phyloP scores from a whole-genome alignment of 1,140 invertebrate species.

The Callitettix versicolor region DNA sequence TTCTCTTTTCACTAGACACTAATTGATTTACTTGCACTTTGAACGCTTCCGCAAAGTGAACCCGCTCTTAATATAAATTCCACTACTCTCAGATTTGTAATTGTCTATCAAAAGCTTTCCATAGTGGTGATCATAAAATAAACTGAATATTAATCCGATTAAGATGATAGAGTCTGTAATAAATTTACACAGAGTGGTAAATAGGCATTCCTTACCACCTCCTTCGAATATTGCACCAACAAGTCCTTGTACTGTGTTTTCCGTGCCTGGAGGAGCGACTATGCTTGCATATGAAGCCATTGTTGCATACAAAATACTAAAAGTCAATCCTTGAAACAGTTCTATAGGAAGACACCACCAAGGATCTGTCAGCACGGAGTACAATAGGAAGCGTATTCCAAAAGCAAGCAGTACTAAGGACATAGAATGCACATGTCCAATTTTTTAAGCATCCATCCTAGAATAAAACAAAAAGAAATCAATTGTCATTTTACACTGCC shows the following conservation, averaged over 20 bases:
- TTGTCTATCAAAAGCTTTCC: background rate
- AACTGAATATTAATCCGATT: background rate
- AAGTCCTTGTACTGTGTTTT: slow-evolving; percentile 75
- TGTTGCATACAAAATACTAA: slow-evolving; percentile 78
- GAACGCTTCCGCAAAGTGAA: background rate
- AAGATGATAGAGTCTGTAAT: background rate
- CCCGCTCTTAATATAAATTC: background rate
- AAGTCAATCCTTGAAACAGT: slow-evolving; percentile 74
- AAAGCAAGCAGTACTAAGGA: slow-evolving; percentile 66
- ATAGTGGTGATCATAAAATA: background rate
- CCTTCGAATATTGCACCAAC: slow-evolving; percentile 80
- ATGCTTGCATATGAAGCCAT: slow-evolving; percentile 82
- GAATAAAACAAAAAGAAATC: no score
- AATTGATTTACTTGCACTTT: background rate
- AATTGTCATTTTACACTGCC: no score
- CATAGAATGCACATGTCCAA: slow-evolving; percentile 76
- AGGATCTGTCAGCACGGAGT: slow-evolving; percentile 66
- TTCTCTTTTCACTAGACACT: no score
- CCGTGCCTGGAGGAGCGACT: slow-evolving; percentile 72
- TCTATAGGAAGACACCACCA: slow-evolving; percentile 80
- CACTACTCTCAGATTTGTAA: background rate
- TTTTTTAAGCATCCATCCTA: slow-evolving; percentile 66
- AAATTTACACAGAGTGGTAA: background rate
- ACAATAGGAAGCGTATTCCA: slow-evolving; percentile 65
- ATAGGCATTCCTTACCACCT: slow-evolving; percentile 42